Evolutionary conservation across 2,113 vertebrate species (phyloP), one percentile per base, ranked within the genome.

Genomic region (Periophthalmodon schlosseri): DNA sequence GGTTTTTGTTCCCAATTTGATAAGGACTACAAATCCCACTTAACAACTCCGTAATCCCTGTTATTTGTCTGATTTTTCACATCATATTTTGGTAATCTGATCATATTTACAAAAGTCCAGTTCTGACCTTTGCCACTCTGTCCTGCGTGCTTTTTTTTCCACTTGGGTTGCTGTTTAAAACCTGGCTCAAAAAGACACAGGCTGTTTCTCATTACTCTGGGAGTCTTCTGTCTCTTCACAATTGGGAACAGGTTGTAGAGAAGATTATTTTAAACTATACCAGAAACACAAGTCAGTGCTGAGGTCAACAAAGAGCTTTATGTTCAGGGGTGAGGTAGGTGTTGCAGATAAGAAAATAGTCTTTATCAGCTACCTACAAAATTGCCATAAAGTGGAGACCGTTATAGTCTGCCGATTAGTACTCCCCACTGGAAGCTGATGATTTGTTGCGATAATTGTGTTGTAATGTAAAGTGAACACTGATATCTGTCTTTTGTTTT

Each of bases 181-280:
- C 63, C 77, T 89, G 91, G 90, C 86, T 78, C 61, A n/a, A 23
- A 81, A 69, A 36, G 36, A 69, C 63, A 50, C 61, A 0, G 72
- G 52, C 88, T 92, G 93, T 78, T 93, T 93, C 83, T 69, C 82
- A 93, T 93, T 93, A 94, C 0, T 70, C 73, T 73, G 56, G 70
- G 78, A 91, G 72, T 88, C 81, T 12, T 73, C 78, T 73, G 71
- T 86, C 76, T 85, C 67, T 60, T 76, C 86, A 72, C 89, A 88
- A 84, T 87, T 92, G 87, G 76, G 93, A 91, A 88, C 91, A 90
- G 83, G 79, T 86, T 83, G 83, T 24, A 21, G 60, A 57, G 71
- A 83, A 78, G 73, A 82, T 77, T 69, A 86, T 79, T 80, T 63
- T 75, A 72, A 69, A 67, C 33, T 68, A 68, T 39, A 75, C 68